A percentile compares a stretch with the other conserved stretches of the same genome.
Evolutionary conservation across 92 coral and sea anemone species (phyloP).

Genomic region (Micromussa lordhowensis): DNA sequence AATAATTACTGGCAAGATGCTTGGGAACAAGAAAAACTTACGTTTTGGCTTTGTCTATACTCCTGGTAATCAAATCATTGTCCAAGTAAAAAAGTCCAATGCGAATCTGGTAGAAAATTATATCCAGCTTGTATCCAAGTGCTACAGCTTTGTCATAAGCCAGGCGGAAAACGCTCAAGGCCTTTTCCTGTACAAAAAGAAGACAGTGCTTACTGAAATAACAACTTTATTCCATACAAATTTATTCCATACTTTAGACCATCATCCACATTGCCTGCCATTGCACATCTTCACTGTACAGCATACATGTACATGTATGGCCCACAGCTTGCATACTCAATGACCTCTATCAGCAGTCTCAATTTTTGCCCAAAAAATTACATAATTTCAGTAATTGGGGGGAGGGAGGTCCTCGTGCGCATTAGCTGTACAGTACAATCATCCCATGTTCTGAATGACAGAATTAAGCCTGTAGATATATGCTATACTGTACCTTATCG

Average conservation of each 20-base stretch:
- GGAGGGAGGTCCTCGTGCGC: too few relatives aligned
- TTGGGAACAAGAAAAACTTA: conserved; percentile 29
- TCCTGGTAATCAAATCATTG: conserved; percentile 94
- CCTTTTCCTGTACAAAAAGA: conserved; percentile 78
- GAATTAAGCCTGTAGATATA: not conserved
- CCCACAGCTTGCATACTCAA: too few relatives aligned
- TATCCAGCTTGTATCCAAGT: conserved; percentile 94
- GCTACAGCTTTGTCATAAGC: conserved; percentile 97
- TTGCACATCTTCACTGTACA: too few relatives aligned
- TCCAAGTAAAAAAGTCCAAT: conserved; percentile 95
- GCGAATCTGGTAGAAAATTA: conserved; percentile 91
- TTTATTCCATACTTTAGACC: too few relatives aligned
- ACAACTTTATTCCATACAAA: too few relatives aligned
- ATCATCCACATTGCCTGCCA: too few relatives aligned
- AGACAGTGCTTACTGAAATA: not conserved
- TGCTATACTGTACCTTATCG: conserved; percentile 68
- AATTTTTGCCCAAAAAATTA: too few relatives aligned
- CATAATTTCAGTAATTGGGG: too few relatives aligned
- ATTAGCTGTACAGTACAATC: too few relatives aligned
- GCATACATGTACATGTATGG: too few relatives aligned
- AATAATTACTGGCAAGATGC: not conserved
- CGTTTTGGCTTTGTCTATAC: conserved; percentile 94
- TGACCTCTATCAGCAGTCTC: too few relatives aligned
- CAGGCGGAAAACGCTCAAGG: conserved; percentile 88
- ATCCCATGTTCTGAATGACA: not conserved